Percentiles rank a stretch among this genome's conserved stretches.
These are phyloP conservation scores for Prionailurus bengalensis DNA, from an alignment of 2,113 vertebrate genomes.

Conservation along the genomic window DNA sequence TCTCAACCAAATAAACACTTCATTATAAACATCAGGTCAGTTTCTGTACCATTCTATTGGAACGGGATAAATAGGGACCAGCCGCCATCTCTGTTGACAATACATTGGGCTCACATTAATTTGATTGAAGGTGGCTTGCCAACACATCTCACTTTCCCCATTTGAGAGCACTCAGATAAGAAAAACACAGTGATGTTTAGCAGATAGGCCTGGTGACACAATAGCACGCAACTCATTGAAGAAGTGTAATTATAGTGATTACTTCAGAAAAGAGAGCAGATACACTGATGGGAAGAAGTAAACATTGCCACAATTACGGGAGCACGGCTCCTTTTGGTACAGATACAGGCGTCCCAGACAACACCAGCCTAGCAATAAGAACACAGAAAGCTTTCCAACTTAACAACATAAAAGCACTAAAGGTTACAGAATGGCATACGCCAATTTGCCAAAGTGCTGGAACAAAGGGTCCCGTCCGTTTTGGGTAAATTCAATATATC, in stretches of 20 bases:
- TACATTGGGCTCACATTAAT: slow-evolving; percentile 70
- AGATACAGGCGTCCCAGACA: slow-evolving; percentile 5
- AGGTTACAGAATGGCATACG: slow-evolving; percentile 52
- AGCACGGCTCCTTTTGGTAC: slow-evolving; percentile 18
- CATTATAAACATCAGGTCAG: not conserved
- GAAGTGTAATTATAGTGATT: slow-evolving; percentile 81
- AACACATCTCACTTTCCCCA: slow-evolving; percentile 72
- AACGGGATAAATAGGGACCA: slow-evolving; percentile 36
- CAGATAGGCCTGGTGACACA: slow-evolving; percentile 68
- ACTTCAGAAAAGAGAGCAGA: slow-evolving; percentile 75
- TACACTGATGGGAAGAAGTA: slow-evolving; percentile 72
- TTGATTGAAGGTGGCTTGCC: slow-evolving; percentile 79
- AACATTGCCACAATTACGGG: slow-evolving; percentile 55
- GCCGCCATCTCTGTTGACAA: slow-evolving; percentile 61
- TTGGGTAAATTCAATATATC: slow-evolving; percentile 61
- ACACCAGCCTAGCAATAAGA: slow-evolving; percentile 44
- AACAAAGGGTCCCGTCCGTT: slow-evolving; percentile 59
- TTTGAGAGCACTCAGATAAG: slow-evolving; percentile 79
- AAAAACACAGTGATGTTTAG: slow-evolving; percentile 77
- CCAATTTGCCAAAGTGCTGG: slow-evolving; percentile 52
- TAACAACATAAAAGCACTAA: slow-evolving; percentile 52
- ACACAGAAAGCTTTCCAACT: slow-evolving; percentile 42
- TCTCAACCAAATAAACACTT: not conserved
- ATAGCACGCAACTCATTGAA: slow-evolving; percentile 60
- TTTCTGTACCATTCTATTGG: not conserved